Conservation (phyloP, 2,888 invertebrate genomes). For the Drosophila meridiana region DNA sequence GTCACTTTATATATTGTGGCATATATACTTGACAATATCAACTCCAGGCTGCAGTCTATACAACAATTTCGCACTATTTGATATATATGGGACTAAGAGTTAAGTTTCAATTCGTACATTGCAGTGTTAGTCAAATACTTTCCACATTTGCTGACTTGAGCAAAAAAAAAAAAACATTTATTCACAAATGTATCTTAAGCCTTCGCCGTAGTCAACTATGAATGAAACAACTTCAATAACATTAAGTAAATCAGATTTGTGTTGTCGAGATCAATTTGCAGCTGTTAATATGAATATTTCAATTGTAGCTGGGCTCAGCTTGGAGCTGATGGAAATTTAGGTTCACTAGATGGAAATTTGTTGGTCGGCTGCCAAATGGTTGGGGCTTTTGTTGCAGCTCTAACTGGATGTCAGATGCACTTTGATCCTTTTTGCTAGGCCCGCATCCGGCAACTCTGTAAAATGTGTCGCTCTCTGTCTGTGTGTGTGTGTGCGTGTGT, state of each 20-base stretch:
- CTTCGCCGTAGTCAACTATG: not conserved
- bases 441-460: slow-evolving; percentile 10
- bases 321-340: slow-evolving; percentile 5
- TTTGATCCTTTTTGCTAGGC: slow-evolving; percentile 25
- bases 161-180: too few relatives aligned
- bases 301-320: slow-evolving; percentile 1
- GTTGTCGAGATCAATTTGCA: slow-evolving; percentile 5
- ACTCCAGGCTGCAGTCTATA: too few relatives aligned
- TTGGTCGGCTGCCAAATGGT: slow-evolving; percentile 40
- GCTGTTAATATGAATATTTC: slow-evolving; percentile 10
- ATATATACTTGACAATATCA: too few relatives aligned
- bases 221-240: not conserved
- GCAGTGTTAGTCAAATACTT: not conserved
- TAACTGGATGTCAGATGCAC: slow-evolving; percentile 37
- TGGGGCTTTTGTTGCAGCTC: slow-evolving; percentile 29
- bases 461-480: not conserved
- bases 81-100: not conserved
- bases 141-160: not conserved
- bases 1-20: too few relatives aligned
- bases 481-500: slow-evolving; percentile 8
- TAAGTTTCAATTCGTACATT: not conserved
- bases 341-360: slow-evolving; percentile 10
- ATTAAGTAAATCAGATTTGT: slow-evolving; percentile 6
- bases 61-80: too few relatives aligned
- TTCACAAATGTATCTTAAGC: not conserved